Conservation (phyloP, 2,797 vertebrate species). For the Crenichthys baileyi region DNA sequence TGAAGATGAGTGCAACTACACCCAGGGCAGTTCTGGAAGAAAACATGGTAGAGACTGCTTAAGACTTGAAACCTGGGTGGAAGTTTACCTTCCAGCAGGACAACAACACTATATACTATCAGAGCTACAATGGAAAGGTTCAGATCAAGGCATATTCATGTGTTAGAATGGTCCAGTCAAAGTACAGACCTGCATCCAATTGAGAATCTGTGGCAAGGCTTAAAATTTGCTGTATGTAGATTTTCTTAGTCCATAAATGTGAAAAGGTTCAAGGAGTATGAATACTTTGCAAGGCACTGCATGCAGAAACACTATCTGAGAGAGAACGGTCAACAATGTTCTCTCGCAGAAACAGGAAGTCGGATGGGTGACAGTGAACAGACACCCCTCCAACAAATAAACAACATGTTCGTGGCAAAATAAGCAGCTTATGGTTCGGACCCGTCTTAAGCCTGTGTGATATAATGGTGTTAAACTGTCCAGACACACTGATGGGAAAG, state of each 20-base stretch:
- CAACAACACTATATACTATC: too few species aligned
- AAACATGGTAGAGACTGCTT: too few species aligned
- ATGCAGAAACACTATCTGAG: not conserved
- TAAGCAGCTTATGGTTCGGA: constrained; percentile 72
- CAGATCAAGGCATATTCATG: too few species aligned
- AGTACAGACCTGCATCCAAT: too few species aligned
- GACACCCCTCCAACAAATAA: constrained; percentile 56
- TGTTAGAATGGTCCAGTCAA: too few species aligned
- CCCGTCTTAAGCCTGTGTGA: constrained; percentile 52
- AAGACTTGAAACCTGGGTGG: too few species aligned
- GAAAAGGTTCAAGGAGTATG: not conserved
- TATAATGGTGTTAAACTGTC: constrained; percentile 59
- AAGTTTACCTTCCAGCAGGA: too few species aligned
- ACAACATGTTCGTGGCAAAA: constrained; percentile 38
- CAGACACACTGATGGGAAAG: constrained; percentile 28
- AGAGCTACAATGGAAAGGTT: too few species aligned
- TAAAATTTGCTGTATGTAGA: not conserved
- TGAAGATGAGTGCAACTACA: too few species aligned
- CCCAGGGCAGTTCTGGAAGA: too few species aligned
- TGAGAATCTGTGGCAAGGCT: not conserved
- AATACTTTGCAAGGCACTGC: not conserved
- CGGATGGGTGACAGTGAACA: constrained; percentile 24
- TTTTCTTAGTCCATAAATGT: not conserved
- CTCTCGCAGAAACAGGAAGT: not conserved
- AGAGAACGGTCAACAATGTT: constrained; percentile 14